phyloP scores from a whole-genome alignment of 2,113 vertebrate genomes.

The Mus musculus region GRCm39 chr6:97037501-97038000 shows the following conservation, averaged over 20 bases:
- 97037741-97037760: not conserved
- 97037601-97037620: not conserved
- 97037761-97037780: not conserved
- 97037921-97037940: not conserved
- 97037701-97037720: not conserved
- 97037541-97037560: fast-evolving
- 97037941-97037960: not conserved
- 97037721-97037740: not conserved
- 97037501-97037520: not conserved
- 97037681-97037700: not conserved
- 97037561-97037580: slow-evolving; percentile 62
- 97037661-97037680: not conserved
- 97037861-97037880: not conserved
- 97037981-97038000: not conserved
- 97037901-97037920: not conserved
- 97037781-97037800: not conserved
- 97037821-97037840: not conserved
- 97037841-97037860: not conserved
- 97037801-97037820: not conserved
- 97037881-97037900: not conserved
- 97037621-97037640: not conserved
- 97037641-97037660: not conserved
- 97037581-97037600: not conserved
- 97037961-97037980: not conserved
- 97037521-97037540: not conserved